Base-by-base conservation (phyloP, 2,113 vertebrate genomes). In the Muscicapa adusta region DNA sequence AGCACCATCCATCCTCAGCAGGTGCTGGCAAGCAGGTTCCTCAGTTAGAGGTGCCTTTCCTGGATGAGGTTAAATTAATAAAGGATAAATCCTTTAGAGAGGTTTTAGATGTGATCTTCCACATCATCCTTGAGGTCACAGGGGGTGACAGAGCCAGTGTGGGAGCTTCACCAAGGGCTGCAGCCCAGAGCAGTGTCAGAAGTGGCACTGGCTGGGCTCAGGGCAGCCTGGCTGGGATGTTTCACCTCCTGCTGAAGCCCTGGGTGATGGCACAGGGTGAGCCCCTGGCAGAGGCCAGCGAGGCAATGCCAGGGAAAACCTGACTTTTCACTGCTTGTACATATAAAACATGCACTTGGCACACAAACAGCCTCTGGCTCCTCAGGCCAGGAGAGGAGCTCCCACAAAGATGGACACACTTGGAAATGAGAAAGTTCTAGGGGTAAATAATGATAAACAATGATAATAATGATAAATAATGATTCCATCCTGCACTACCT, bases 201-300 rank as follows among this genome's bases (percentile, higher is more conserved):
- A 18, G 48, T 3, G 63, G 1, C 29, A 10, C 47, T 10, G 11
- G 0, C 24, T 12, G 9, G 53, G 36, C 10, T 0, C 28, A 33
- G 18, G 38, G 28, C 2, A 1, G 12, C 22, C 19, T 6, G 2
- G 4, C 18, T 40, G 68, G 34, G 56, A 12, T 26, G 22, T 36
- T 18, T 10, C 4, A 17, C 18, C 8, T 11, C 42, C 19, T 25
- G 26, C 16, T 20, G 1, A 10, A 28, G 25, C 29, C 34, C 48
- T 3, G 10, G 63, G 1, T 5, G 33, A 9, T 0, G 2, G 63
- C 12, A 18, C n/a, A 42, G 24, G 31, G 15, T 18, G 50, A 13
- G 6, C 7, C 14, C 23, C 34, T 70, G 77, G 47, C 61, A 25
- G 56, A 10, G 6, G 20, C 8, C 50, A 29, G 8, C 0, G 1